These are phyloP conservation scores for Meriones psammophilus DNA, from an alignment of 2,797 vertebrate species.

Conservation along the genomic window DNA sequence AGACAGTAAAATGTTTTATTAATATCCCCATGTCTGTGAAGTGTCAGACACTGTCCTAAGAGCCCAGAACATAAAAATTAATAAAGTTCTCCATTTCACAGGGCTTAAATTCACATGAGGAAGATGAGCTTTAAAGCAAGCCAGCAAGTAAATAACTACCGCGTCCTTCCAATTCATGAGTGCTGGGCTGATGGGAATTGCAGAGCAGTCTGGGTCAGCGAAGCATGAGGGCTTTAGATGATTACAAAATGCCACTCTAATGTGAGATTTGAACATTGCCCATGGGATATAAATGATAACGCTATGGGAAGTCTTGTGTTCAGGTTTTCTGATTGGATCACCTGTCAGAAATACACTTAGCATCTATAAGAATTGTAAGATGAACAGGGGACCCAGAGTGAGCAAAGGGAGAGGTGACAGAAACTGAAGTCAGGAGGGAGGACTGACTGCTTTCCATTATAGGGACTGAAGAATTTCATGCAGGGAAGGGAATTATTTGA, in stretches of 20 bases:
- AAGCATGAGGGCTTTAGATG: not conserved
- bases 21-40: not conserved
- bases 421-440: not conserved
- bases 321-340: not conserved
- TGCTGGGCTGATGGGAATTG: not conserved
- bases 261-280: not conserved
- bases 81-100: not conserved
- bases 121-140: not conserved
- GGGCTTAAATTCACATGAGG: not conserved
- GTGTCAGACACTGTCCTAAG: not conserved
- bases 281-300: not conserved
- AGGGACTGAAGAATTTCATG: not conserved
- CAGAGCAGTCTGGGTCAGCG: not conserved
- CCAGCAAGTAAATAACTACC: not conserved
- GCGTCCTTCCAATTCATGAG: not conserved
- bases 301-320: not conserved
- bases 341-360: not conserved
- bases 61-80: not conserved
- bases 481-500: not conserved
- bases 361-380: not conserved
- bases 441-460: not conserved
- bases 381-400: not conserved
- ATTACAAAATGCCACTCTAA: not conserved
- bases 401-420: not conserved
- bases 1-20: not conserved